These are phyloP conservation scores for Lissonota sp. DNA, from an alignment of 2,888 invertebrate genomes.

Conservation along the genomic window DNA sequence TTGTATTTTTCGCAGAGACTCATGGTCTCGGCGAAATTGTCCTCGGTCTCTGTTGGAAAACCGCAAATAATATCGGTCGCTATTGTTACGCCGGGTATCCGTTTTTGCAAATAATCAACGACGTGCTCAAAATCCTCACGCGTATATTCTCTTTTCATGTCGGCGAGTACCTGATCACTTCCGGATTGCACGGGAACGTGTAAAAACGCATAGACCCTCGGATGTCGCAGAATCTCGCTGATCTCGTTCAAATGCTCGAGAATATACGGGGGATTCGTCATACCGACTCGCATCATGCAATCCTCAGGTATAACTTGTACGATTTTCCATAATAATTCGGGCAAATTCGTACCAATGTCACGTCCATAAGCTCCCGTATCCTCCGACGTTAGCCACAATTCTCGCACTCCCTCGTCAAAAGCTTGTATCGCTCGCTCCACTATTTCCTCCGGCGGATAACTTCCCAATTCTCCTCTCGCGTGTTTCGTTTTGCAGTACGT, in stretches of 20 bases:
- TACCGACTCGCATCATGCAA: constrained; percentile 94
- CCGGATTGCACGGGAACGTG: constrained; percentile 99
- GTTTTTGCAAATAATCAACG: constrained; percentile 91
- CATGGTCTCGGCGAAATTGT: constrained; percentile 95
- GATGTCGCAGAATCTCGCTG: constrained; percentile 93
- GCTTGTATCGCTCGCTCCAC: constrained; percentile 94
- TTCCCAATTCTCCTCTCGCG: constrained; percentile 98
- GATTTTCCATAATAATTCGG: constrained; percentile 93
- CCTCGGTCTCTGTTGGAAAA: constrained; percentile 97
- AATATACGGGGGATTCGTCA: constrained; percentile 99
- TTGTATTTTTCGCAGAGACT: constrained; percentile 92
- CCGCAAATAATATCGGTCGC: constrained; percentile 99
- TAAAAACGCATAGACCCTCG: constrained; percentile 96
- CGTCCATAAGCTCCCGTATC: constrained; percentile 99
- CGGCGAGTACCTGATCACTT: constrained; percentile 96
- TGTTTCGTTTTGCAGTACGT: constrained; percentile 99
- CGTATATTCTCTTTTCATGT: constrained; percentile 98
- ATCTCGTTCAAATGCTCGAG: constrained; percentile 96
- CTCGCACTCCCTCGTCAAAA: constrained; percentile 96
- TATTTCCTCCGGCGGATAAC: constrained; percentile 95
- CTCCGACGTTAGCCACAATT: constrained; percentile 99
- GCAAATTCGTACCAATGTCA: constrained; percentile 95
- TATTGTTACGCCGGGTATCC: constrained; percentile 95
- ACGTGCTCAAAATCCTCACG: constrained; percentile 95
- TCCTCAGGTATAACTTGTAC: constrained; percentile 91